These are phyloP conservation scores for Uloborus plumipes DNA, from an alignment of 2,888 invertebrate genomes.

Conservation along the genomic window DNA sequence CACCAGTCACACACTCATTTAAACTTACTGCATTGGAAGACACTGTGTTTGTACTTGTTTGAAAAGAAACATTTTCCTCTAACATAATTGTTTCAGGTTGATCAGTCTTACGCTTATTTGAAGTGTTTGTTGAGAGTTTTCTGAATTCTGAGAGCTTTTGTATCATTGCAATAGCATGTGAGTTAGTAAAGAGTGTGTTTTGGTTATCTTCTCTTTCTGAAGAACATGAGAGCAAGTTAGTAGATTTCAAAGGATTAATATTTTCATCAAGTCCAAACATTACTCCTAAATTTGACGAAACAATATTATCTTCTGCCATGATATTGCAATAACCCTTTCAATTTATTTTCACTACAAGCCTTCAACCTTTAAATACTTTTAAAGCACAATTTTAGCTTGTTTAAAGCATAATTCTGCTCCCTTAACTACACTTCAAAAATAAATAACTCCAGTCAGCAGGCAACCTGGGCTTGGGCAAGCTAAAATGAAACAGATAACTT, in stretches of 20 bases:
- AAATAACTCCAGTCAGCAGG: constrained; percentile 62
- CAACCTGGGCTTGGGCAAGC: constrained; percentile 61
- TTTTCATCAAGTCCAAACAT: constrained; percentile 60
- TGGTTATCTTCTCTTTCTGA: constrained; percentile 58
- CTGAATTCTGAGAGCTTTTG: constrained; percentile 48
- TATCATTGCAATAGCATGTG: constrained; percentile 48
- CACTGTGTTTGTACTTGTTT: constrained; percentile 42
- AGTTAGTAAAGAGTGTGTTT: constrained; percentile 51
- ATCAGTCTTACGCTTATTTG: constrained; percentile 42
- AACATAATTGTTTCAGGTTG: constrained; percentile 39
- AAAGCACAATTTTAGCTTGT: constrained; percentile 46
- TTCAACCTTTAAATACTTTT: constrained; percentile 27
- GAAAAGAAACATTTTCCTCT: constrained; percentile 34
- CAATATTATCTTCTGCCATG: constrained; percentile 62
- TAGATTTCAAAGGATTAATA: constrained; percentile 53
- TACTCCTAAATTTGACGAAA: constrained; percentile 44
- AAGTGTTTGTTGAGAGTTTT: constrained; percentile 38
- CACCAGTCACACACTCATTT: constrained; percentile 24
- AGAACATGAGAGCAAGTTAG: constrained; percentile 50
- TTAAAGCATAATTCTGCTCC: constrained; percentile 48
- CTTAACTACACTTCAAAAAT: constrained; percentile 58
- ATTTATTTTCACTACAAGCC: constrained; percentile 39
- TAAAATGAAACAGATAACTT: constrained; percentile 57
- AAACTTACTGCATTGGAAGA: constrained; percentile 40
- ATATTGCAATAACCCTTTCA: constrained; percentile 23